Evolutionary conservation across 2,113 vertebrate species (phyloP).

Genomic region (Syrrhaptes paradoxus): DNA sequence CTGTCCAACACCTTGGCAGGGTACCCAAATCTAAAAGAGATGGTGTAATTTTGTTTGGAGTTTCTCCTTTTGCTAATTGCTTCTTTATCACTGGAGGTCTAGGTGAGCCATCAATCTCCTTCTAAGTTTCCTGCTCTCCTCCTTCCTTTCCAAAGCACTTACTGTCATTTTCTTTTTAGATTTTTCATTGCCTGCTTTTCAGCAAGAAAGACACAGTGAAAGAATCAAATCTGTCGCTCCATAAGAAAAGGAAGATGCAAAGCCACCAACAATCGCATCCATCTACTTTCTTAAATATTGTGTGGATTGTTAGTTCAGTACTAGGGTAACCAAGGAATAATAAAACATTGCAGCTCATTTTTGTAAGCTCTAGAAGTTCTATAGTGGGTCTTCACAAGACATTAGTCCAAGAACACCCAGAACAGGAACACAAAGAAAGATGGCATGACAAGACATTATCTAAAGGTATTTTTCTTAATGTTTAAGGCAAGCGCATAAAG

Average conservation of each 20-base stretch:
- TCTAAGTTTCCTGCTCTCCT: neutral
- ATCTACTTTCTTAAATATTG: neutral
- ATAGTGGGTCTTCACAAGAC: neutral
- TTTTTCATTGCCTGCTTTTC: neutral
- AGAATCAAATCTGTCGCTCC: neutral
- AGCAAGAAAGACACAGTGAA: neutral
- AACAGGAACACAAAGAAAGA: neutral
- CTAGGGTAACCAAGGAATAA: neutral
- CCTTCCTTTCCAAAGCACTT: neutral
- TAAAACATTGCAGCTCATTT: neutral
- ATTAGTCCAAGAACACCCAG: neutral
- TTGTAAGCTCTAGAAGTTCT: neutral
- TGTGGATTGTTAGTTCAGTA: neutral
- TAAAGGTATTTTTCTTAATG: neutral
- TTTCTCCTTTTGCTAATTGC: neutral
- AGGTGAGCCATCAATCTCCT: neutral
- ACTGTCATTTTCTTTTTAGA: neutral
- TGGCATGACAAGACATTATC: neutral
- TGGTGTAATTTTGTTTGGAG: neutral
- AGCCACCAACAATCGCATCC: neutral
- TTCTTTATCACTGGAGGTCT: neutral
- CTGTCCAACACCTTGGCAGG: neutral
- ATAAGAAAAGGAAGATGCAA: neutral
- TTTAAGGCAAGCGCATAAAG: neutral
- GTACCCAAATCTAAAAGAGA: neutral